Conservation (phyloP, 2,888 invertebrate species). For the Lasioglossum figueresi region DNA sequence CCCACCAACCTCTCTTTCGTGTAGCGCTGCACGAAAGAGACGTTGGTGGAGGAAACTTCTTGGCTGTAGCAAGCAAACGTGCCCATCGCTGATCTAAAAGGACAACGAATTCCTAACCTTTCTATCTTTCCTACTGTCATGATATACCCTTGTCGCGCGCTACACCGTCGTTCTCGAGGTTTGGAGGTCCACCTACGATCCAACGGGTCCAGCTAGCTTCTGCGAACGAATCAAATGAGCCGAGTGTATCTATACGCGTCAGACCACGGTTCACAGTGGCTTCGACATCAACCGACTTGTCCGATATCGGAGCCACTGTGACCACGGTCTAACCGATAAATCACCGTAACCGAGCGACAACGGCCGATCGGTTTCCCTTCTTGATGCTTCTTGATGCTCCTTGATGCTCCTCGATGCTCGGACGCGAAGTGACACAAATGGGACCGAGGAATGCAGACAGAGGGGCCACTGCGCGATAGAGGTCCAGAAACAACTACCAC, state of each 20-base stretch:
- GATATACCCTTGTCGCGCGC: neutral
- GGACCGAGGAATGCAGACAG: conserved; percentile 7
- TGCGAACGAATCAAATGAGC: conserved; percentile 18
- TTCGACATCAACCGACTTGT: too few relatives aligned
- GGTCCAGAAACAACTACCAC: neutral
- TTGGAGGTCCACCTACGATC: neutral
- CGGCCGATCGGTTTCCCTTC: neutral
- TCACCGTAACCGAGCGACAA: conserved; percentile 8
- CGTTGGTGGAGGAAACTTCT: too few relatives aligned
- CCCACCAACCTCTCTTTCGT: too few relatives aligned
- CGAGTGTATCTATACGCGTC: neutral
- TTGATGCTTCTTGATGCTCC: neutral
- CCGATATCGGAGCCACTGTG: too few relatives aligned
- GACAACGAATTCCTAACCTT: neutral
- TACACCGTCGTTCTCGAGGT: neutral
- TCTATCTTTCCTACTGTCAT: neutral
- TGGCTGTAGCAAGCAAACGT: too few relatives aligned
- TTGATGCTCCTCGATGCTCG: neutral
- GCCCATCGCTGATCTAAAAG: neutral
- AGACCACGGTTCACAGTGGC: too few relatives aligned
- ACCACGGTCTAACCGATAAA: neutral
- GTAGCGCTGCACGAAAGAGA: too few relatives aligned
- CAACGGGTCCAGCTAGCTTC: neutral
- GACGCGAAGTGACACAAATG: neutral
- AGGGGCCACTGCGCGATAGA: neutral